Base-by-base conservation (phyloP, 2,888 invertebrate genomes). In the Ypsolopha sequella region DNA sequence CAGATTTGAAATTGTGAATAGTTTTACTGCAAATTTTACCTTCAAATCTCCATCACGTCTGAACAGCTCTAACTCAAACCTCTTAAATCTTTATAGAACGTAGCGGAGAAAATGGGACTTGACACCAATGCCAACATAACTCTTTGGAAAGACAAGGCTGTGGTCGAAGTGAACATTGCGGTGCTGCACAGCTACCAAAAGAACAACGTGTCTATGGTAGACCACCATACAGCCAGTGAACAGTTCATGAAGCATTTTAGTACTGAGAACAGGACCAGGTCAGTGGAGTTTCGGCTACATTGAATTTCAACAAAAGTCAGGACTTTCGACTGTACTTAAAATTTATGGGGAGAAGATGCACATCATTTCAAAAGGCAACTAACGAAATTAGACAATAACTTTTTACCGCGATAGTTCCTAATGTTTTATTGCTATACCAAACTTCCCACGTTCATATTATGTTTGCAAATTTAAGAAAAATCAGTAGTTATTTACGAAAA, bases 211-310 rank as follows among this genome's bases (percentile, higher is more conserved):
- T 96, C 97, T 0, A 96, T 98, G 58, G 96, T 97, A 4, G 98
- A 98, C 80, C 96, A 98, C 73, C 97, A 98, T 68, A 94, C 97
- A 0, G 97, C 97, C 0, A 93, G 96, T 0, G 97, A 98, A 70
- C 95, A 95, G 55, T 98, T 98, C 74, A 96, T 97, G 91, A 96
- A 96, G 69, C 96, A 97, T 81, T 89, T 95, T 70, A 96, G 96
- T 63, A 96, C 95, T 66, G 97, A 98, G 71, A 91, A 91, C 58
- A 91, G 92, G 63, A 81, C 93, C 56, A 88, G 97, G 78, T 90
- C 65, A 70, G 73, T 54, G 8, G 39, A 39, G 39, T 11, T 11
- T 39, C 7, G 39, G n/a, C n/a, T 24, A 24, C 4, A 24, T 24
- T 24, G 24, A 24, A 4, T 39, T 39, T 39, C n/a, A 46, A 34